phyloP scores from a whole-genome alignment of 1,140 invertebrate genomes.

The Cyrtorhinus lividipennis region DNA sequence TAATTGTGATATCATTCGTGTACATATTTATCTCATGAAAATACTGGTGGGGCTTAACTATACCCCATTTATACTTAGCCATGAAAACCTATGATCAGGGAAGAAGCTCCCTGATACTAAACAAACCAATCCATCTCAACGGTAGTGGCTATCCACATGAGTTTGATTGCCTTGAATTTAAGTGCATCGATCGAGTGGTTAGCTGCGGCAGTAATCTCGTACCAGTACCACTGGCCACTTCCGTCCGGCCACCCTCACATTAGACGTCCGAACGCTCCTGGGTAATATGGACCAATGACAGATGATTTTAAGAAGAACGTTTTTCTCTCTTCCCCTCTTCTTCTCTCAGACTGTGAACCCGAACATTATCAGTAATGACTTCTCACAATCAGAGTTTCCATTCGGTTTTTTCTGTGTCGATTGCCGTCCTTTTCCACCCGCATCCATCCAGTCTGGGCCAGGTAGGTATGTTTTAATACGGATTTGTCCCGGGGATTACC shows the following conservation, averaged over 20 bases:
- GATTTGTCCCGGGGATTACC: conserved; percentile 6
- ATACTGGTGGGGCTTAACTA: too few relatives aligned
- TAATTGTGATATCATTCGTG: too few relatives aligned
- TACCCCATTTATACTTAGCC: too few relatives aligned
- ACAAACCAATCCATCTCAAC: too few relatives aligned
- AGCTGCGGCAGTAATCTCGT: not conserved
- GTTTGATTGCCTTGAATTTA: not conserved
- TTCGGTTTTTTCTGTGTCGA: not conserved
- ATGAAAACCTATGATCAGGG: too few relatives aligned
- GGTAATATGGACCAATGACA: not conserved
- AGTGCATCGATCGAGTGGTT: not conserved
- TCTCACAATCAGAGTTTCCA: not conserved
- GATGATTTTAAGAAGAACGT: conserved; percentile 1
- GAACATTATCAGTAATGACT: conserved; percentile 2
- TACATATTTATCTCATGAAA: too few relatives aligned
- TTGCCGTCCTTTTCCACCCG: not conserved
- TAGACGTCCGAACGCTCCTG: not conserved
- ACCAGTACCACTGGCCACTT: conserved; percentile 2
- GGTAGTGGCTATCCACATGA: too few relatives aligned
- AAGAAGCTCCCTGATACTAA: too few relatives aligned
- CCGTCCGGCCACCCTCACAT: conserved; percentile 2
- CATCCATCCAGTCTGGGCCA: too few relatives aligned
- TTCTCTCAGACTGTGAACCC: not conserved
- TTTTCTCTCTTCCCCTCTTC: not conserved
- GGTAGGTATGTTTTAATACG: conserved; percentile 6